Percentiles rank a stretch among this genome's conserved stretches.
Evolutionary conservation across 2,888 invertebrate species (phyloP).

Genomic region (Oscheius sp.): DNA sequence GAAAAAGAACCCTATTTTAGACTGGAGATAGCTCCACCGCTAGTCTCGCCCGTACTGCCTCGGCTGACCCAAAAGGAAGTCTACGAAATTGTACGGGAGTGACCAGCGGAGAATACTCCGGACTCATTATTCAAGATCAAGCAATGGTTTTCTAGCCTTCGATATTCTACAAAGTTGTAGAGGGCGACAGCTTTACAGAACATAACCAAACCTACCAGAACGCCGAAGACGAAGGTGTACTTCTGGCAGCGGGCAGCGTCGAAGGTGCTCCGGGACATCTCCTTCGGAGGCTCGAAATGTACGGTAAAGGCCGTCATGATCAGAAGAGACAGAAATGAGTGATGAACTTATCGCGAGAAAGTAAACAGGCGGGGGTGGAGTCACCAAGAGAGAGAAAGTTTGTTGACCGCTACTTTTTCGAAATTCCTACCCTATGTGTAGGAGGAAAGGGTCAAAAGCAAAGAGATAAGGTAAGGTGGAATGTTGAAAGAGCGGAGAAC

Average conservation of each 20-base stretch:
- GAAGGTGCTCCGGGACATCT: conserved; percentile 31
- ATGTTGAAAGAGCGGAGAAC: neutral
- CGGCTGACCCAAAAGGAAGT: no score
- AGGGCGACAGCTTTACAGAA: no score
- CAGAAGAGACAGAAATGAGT: neutral
- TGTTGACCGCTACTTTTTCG: conserved; percentile 1
- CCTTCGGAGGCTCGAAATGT: conserved; percentile 34
- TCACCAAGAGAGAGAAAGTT: neutral
- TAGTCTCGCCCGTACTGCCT: no score
- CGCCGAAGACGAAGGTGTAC: conserved; percentile 25
- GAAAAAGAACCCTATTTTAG: no score
- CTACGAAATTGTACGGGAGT: no score
- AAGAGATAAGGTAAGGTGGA: no score
- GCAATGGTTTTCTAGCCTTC: no score
- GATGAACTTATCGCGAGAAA: conserved; percentile 11
- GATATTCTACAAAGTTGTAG: no score
- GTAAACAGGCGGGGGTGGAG: conserved; percentile 24
- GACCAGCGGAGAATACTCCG: no score
- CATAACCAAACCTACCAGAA: conserved; percentile 32
- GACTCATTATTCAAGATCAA: no score
- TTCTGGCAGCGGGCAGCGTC: conserved; percentile 34
- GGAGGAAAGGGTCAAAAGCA: neutral
- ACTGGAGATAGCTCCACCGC: no score
- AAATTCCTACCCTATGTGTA: neutral
- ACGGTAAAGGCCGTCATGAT: conserved; percentile 25